phyloP scores from a whole-genome alignment of 2,888 invertebrate genomes.

The Oegoconia quadripuncta region DNA sequence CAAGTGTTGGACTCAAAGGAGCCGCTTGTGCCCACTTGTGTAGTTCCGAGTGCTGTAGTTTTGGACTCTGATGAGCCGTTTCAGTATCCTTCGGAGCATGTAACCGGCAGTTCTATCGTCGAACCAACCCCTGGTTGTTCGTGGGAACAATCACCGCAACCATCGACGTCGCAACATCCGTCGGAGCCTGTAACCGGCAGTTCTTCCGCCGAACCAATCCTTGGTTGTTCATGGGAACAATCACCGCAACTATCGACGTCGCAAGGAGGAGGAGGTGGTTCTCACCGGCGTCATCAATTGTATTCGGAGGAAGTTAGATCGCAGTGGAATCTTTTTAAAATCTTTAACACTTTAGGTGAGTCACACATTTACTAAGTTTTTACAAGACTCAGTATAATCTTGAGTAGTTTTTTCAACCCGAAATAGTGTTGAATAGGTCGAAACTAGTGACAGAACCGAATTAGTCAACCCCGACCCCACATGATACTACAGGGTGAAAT shows the following conservation, averaged over 20 bases:
- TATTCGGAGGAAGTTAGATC: background rate
- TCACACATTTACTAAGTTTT: no score
- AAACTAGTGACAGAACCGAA: no score
- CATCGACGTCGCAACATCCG: background rate
- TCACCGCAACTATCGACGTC: background rate
- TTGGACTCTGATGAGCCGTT: background rate
- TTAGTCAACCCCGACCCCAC: no score
- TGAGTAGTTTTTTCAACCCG: no score
- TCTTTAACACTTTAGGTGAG: background rate
- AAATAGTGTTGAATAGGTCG: no score
- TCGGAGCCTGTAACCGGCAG: background rate
- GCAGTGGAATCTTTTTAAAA: background rate
- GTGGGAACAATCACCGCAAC: no score
- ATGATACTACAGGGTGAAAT: no score
- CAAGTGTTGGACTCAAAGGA: constrained; percentile 10
- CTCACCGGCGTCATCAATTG: background rate
- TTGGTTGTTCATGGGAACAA: no score
- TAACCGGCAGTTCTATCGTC: background rate
- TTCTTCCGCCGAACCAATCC: background rate
- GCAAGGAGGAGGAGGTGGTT: no score
- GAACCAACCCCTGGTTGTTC: background rate
- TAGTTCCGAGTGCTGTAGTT: background rate
- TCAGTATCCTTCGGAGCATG: background rate
- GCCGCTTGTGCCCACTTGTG: constrained; percentile 7
- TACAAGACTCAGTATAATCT: no score